Evolutionary conservation across 1,140 invertebrate genomes (phyloP).

Genomic region (Drosophila sucinea): DNA sequence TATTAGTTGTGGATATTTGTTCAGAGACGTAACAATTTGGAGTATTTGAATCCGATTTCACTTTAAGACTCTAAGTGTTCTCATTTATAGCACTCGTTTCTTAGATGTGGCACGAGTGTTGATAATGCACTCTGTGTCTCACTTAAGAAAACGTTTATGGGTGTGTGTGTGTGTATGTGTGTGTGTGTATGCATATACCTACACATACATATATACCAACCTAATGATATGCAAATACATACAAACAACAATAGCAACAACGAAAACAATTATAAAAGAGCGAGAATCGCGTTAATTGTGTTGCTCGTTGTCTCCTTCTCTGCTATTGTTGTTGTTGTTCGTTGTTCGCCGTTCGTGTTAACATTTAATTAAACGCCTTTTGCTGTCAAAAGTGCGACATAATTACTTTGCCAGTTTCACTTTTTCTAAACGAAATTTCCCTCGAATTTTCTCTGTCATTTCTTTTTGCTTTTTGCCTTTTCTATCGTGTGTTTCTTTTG

Average conservation of each 20-base stretch:
- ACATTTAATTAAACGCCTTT: conserved; percentile 81
- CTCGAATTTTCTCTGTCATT: conserved; percentile 27
- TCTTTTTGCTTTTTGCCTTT: background rate
- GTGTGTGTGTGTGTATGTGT: background rate
- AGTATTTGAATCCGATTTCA: conserved; percentile 31
- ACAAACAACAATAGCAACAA: conserved; percentile 55
- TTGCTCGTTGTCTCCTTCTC: conserved; percentile 23
- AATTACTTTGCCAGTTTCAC: conserved; percentile 74
- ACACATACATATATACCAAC: conserved; percentile 19
- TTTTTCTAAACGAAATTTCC: conserved; percentile 67
- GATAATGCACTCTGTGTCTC: conserved; percentile 63
- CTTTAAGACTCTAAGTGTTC: conserved; percentile 17
- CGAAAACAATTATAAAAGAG: conserved; percentile 33
- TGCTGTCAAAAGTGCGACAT: conserved; percentile 67
- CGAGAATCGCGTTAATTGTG: conserved; percentile 62
- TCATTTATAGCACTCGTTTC: conserved; percentile 6
- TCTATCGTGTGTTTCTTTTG: background rate
- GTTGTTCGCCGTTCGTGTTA: conserved; percentile 51
- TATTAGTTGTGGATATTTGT: background rate
- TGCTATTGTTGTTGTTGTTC: conserved; percentile 22
- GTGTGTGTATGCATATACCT: background rate
- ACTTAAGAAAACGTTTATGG: conserved; percentile 43
- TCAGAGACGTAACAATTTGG: background rate
- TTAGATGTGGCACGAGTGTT: conserved; percentile 52
- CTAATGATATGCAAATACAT: conserved; percentile 79